Conservation (phyloP, 2,797 vertebrate genomes). For the Gambelia wislizenii region DNA sequence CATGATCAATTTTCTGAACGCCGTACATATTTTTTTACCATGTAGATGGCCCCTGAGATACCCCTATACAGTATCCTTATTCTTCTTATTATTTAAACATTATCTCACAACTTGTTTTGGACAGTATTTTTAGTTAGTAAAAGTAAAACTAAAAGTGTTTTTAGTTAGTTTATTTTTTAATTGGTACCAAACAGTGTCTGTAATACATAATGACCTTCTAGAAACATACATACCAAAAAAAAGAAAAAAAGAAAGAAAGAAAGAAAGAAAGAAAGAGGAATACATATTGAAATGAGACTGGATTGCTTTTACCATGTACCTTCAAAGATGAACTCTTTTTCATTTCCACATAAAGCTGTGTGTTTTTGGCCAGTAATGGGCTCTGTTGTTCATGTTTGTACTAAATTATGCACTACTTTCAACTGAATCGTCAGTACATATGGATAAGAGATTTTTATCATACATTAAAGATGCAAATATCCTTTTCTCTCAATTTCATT, state of each 20-base stretch:
- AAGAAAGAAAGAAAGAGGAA: not conserved
- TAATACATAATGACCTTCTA: not conserved
- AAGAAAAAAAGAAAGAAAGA: not conserved
- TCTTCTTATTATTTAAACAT: not conserved
- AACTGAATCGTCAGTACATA: not conserved
- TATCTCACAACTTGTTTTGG: not conserved
- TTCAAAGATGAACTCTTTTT: not conserved
- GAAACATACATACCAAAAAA: not conserved
- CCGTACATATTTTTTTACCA: no score
- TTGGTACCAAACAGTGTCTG: not conserved
- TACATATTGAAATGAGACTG: not conserved
- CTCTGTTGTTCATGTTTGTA: not conserved
- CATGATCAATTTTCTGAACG: no score
- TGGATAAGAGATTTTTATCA: no score
- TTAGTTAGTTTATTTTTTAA: not conserved
- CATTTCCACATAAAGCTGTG: not conserved
- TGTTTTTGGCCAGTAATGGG: not conserved
- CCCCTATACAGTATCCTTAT: not conserved
- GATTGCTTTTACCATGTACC: not conserved
- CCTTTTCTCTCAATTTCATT: not conserved
- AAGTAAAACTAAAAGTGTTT: not conserved
- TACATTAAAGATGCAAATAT: no score
- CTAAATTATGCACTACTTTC: not conserved
- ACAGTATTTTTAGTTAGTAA: no score
- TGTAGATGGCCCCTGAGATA: no score